These are phyloP conservation scores for Ditula angustiorana DNA, from an alignment of 2,888 invertebrate genomes.

Conservation along the genomic window DNA sequence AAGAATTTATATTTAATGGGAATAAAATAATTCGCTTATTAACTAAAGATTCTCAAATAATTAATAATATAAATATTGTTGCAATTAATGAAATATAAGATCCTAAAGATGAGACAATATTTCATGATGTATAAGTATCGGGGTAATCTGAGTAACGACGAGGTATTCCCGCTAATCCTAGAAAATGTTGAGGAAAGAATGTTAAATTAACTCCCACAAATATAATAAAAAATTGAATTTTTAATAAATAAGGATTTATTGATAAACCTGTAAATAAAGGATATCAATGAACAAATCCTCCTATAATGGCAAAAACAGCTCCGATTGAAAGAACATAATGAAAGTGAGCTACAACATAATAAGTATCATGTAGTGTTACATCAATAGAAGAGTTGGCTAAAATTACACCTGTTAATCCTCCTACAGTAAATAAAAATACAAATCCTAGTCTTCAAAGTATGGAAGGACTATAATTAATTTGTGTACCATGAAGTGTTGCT, in stretches of 20 bases:
- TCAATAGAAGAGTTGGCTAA: conserved; percentile 92
- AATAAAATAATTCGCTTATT: conserved; percentile 81
- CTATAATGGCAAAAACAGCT: conserved; percentile 92
- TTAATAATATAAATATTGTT: conserved; percentile 85
- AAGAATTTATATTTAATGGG: conserved; percentile 78
- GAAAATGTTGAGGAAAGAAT: conserved; percentile 93
- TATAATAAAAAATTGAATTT: conserved; percentile 89
- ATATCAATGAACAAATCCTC: conserved; percentile 90
- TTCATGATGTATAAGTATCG: conserved; percentile 88
- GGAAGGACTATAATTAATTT: conserved; percentile 85
- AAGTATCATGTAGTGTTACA: conserved; percentile 92
- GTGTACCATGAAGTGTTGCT: conserved; percentile 88
- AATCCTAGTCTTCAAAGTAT: conserved; percentile 90
- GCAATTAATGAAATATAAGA: conserved; percentile 86
- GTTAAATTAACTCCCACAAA: conserved; percentile 92
- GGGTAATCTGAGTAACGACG: conserved; percentile 92
- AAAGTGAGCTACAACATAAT: conserved; percentile 93
- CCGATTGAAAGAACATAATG: conserved; percentile 93
- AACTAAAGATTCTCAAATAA: conserved; percentile 87
- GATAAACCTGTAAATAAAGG: conserved; percentile 88
- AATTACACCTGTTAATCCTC: conserved; percentile 89
- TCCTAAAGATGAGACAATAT: conserved; percentile 89
- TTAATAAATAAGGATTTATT: conserved; percentile 85
- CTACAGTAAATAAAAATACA: conserved; percentile 91
- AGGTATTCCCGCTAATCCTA: conserved; percentile 85